Base-by-base conservation (phyloP, 2,113 vertebrate genomes). In the Etheostoma cragini region DNA sequence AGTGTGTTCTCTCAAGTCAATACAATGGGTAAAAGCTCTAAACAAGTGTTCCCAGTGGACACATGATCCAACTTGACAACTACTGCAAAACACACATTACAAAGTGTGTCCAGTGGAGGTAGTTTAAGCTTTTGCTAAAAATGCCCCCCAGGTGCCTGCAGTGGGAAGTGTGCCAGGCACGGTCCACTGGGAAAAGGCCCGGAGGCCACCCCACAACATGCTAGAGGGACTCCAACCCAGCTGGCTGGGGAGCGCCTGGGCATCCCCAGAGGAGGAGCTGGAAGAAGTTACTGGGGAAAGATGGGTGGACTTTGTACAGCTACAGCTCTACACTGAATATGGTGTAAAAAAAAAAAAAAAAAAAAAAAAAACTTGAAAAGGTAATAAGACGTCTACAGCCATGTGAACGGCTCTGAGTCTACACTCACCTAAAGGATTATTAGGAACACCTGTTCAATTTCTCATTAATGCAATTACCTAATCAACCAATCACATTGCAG, bases 101-200 rank as follows among this genome's bases (percentile, higher is more conserved):
- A 56, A 74, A 78, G 38, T 72, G 47, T 65, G 62, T 68, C 74
- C 77, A 56, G 49, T 38, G 46, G 71, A 83, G 67, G 42, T 64
- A 63, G 49, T 72, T 72, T 65, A 35, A 47, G 60, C 38, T 24
- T 86, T 87, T 60, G 60, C 60, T 66, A 46, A 80, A 87, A 82
- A 68, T 72, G 60, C 70, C 82, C 84, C 82, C 5, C 5, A 54
- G 74, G 77, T 67, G 57, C 30, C 26, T 68, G 69, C 53, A 17
- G 53, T 47, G 60, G 58, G 50, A 76, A 81, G 57, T 64, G 26
- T 72, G 79, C 76, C 77, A 78, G 63, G 65, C 63, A 66, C 5
- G 19, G 82, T 71, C 77, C 62, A 78, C 70, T 81, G 74, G 83
- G 86, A 69, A 60, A 72, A 80, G 71, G 66, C 87, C 84, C 22